Base-by-base conservation (phyloP, 1,140 invertebrate genomes). In the Papilio polytes region DNA sequence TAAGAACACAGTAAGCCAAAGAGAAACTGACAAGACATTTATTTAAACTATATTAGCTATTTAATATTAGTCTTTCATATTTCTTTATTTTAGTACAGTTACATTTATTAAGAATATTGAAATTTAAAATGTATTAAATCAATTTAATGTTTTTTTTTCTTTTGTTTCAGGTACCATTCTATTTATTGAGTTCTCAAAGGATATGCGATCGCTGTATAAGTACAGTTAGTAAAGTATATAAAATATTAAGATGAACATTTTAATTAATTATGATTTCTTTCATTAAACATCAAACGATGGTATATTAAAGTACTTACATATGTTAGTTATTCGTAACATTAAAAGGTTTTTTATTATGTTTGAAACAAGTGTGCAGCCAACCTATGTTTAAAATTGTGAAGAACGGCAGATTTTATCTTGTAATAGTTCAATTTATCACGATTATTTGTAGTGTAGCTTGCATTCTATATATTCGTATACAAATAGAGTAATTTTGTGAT, bases 341-440 rank as follows among this genome's bases (percentile, higher is more conserved):
- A n/a, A 20, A 2, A 12, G 3, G 12, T 22, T 12, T 59, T 70
- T 12, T 36, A 15, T 70, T 18, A 9, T n/a, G 26, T n/a, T 36
- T 72, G 26, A n/a, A 72, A 2, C 72, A 8, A 53, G 74, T 48
- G 74, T 76, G n/a, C 44, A 51, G 22, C 12, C 74, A 76, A 48
- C 74, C 74, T 76, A 22, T 76, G 13, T 15, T 51, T 76, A 12
- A 10, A 46, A 10, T 76, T 51, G 31, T 26, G 46, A 76, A 12
- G 74, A 53, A 48, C 22, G 44, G n/a, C 18, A 12, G 44, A 76
- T 76, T 76, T 76, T 76, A 76, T 76, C 74, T 22, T 76, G 73
- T 74, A 74, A 51, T 76, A 46, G 46, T 51, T 76, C 74, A 76
- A 76, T 76, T 76, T 76, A 76, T 76, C 46, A 41, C 36, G 36